phyloP scores from a whole-genome alignment of 2,113 vertebrate species.

The Cygnus atratus region DNA sequence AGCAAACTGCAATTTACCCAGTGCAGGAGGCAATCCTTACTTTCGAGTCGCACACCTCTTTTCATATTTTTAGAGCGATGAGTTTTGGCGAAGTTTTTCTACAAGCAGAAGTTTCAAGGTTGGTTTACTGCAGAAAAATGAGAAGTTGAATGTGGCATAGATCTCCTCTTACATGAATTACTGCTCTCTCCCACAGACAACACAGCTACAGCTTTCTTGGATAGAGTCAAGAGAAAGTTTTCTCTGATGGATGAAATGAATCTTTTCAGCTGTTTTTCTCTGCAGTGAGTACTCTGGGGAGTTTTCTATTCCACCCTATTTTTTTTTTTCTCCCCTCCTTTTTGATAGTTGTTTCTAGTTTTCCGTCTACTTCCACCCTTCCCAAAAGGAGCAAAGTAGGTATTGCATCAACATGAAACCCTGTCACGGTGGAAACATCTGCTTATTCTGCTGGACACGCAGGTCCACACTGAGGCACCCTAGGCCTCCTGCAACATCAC shows the following conservation, averaged over 20 bases:
- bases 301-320: background rate
- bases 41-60: background rate
- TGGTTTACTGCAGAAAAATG: background rate
- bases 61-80: background rate
- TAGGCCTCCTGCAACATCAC: background rate
- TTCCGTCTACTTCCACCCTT: background rate
- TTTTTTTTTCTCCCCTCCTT: background rate
- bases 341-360: background rate
- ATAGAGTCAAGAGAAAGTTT: background rate
- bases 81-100: background rate
- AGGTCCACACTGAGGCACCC: background rate
- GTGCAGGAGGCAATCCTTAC: background rate
- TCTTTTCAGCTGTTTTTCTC: background rate
- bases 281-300: background rate
- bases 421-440: rapidly evolving
- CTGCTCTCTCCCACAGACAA: background rate
- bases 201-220: background rate
- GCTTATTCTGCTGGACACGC: background rate
- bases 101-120: background rate
- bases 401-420: rapidly evolving
- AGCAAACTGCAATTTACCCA: background rate
- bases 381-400: background rate
- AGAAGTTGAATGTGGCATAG: background rate
- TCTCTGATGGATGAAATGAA: background rate
- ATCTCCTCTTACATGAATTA: background rate